Percentiles rank a stretch among this genome's conserved stretches.
Conservation (phyloP, 37 sponge, comb jelly and placozoan genomes). For the Oscarella lobularis region DNA sequence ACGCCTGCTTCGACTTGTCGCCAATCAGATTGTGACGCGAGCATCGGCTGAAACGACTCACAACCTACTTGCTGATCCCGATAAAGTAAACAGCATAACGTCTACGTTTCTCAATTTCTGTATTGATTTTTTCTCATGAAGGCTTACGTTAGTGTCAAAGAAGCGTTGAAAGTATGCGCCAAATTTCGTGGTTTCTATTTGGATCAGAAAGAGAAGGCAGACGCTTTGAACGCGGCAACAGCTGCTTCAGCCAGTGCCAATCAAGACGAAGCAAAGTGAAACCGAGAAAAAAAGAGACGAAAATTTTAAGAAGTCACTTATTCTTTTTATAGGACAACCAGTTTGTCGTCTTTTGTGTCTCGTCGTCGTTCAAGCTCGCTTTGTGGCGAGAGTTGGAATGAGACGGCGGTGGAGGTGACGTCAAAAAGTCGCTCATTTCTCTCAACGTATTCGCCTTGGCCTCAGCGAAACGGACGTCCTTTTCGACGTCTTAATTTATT, state of each 20-base stretch:
- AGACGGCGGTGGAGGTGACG: too few species aligned
- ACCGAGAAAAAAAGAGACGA: too few species aligned
- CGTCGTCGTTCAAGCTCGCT: too few species aligned
- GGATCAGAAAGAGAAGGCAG: constrained; percentile 51
- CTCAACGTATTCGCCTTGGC: constrained; percentile 48
- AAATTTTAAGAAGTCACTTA: too few species aligned
- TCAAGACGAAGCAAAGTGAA: too few species aligned
- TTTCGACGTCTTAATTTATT: constrained; percentile 54
- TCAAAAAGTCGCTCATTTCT: too few species aligned
- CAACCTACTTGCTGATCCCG: constrained; percentile 37
- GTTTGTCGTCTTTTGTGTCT: too few species aligned
- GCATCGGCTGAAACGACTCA: constrained; percentile 46
- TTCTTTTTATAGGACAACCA: too few species aligned
- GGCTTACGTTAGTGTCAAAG: constrained; percentile 26
- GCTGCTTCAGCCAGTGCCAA: too few species aligned
- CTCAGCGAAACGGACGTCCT: constrained; percentile 50
- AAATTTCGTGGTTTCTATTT: constrained; percentile 74
- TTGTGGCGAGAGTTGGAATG: too few species aligned
- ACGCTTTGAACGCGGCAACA: constrained; percentile 5
- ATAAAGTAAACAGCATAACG: constrained; percentile 14
- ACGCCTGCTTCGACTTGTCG: constrained; percentile 44
- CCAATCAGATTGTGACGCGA: constrained; percentile 47
- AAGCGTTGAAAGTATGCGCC: constrained; percentile 73
- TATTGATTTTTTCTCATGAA: too few species aligned
- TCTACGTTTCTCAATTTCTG: not conserved